Base-by-base conservation (phyloP, 2,113 vertebrate species). In the Camarhynchus parvulus region DNA sequence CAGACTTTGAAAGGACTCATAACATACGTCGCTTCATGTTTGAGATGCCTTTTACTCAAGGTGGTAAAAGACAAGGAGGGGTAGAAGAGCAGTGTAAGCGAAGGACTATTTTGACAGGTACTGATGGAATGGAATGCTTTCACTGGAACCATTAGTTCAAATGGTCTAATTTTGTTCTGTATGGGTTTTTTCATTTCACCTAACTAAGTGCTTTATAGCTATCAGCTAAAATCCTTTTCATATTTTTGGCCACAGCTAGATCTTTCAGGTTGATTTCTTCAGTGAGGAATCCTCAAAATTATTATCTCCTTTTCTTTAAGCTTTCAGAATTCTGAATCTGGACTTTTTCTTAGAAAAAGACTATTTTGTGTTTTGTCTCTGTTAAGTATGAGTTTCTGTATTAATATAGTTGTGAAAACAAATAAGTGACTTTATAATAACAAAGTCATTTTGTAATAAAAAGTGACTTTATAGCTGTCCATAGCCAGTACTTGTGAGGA, bases 21-120 rank as follows among this genome's bases (percentile, higher is more conserved):
- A 99, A 99, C 93, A 99, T 99, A 61, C 99, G 99, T 13, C 98
- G 99, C 59, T 99, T 99, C 95, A 99, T 99, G 95, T 99, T 99
- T 53, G 99, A 99, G 97, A 99, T 99, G 99, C 99, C 99, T 33
- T 99, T 99, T 90, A 99, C 99, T 33, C 98, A 99, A 80, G 97
- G 98, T 2, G 99, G 99, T 41, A 99, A 99, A 91, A 98, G 99
- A 90, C 99, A 99, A 83, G 99, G 99, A 14, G 99, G 99, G 1
- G 98, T 99, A 6, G 99, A 99, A 76, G 99, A 99, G 42, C 99
- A 99, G 95, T 99, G 99, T 94, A 99, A 99, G 77, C 98, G 99
- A 33, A 98, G 99, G 62, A 99, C 99, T 13, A 98, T 99, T 82
- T 96, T 99, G 66, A 99, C 99, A 95, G 99, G 99, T 99, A 97